Base-by-base conservation (phyloP, 2,113 vertebrate species). In the Cygnus atratus region DNA sequence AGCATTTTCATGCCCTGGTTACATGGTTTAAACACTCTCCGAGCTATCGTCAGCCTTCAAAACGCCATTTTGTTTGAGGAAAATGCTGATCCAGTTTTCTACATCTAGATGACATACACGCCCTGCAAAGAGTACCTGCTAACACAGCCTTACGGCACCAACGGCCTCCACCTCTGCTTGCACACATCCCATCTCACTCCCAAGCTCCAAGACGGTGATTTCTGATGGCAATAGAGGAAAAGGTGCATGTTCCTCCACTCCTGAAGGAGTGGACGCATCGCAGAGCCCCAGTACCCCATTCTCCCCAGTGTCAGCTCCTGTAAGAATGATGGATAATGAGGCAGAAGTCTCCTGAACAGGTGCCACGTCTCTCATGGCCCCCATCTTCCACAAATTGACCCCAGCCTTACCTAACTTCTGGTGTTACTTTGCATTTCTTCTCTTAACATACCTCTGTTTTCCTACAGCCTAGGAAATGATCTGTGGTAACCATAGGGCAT, bases 401-500 rank as follows among this genome's bases (percentile, higher is more conserved):
- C 58, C 24, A 5, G 24, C 2, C 46, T 54, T 28, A 28, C 3
- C 1, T 35, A 37, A 6, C 0, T 1, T 8, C 43, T 10, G 37
- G 13, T 41, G 31, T 31, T 46, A 17, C 67, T 12, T 63, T 83
- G 43, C 18, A 39, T 5, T 48, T 65, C 68, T 55, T 20, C 75
- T 74, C 48, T 26, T 10, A 35, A 41, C 3, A 3, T 9, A 5
- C 3, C 13, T 63, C 18, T 63, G 25, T n/a, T 52, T 44, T 28
- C 74, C 52, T 39, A 31, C 22, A 73, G 25, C 14, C 3, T 8
- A 10, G 13, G 17, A 74, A 52, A 21, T 1, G 2, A 3, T 19
- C 22, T 24, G 11, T 16, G 46, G 0, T 2, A 68, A 77, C 7
- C 31, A 9, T 3, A 57, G 10, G 3, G 14, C 19, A 11, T 14